Evolutionary conservation across 2,797 vertebrate species (phyloP), one percentile per base, ranked within the genome.

Genomic region (Steatocranus sp.): DNA sequence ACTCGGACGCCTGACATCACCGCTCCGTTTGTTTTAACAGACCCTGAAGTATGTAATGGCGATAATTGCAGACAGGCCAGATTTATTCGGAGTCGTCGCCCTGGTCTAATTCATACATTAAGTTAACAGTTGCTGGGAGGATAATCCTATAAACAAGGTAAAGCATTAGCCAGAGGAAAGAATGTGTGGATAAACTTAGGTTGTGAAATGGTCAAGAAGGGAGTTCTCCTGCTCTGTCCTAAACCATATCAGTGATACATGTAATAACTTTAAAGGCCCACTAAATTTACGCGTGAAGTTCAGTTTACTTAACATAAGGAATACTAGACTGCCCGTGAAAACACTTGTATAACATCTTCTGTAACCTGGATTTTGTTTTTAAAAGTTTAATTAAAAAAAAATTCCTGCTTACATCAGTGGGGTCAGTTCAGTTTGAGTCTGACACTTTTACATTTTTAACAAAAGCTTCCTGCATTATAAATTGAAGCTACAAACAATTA

Each of bases 1-100:
- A 92, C 97, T 68, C 36, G 75, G 91, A 88, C 84, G 76, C 66
- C 88, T 99, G 97, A 98, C 97, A 97, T 98, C 97, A 97, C 91
- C 84, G 84, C 83, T 91, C 78, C 94, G 96, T 97, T 98, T 98
- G 97, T 98, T 97, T 98, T 97, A 97, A 96, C 97, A 97, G 96
- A 93, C 95, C 93, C 94, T 97, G 95, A 98, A 97, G 96, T 97
- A 97, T 97, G 97, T 97, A 97, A 97, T 94, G 96, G 97, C 95
- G 95, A 94, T 97, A 97, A 97, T 97, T 94, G 89, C 95, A 97
- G 97, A 97, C 96, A 88, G 90, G 86, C 76, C 87, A 95, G 94
- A 97, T 97, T 96, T 96, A 96, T 95, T 94, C 88, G 2, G 77
- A 90, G 89, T 90, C 90, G 93, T 95, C 88, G 84, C 88, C 89